These are phyloP conservation scores for Sinonovacula constricta DNA, from an alignment of 1,140 invertebrate genomes.

Conservation along the genomic window DNA sequence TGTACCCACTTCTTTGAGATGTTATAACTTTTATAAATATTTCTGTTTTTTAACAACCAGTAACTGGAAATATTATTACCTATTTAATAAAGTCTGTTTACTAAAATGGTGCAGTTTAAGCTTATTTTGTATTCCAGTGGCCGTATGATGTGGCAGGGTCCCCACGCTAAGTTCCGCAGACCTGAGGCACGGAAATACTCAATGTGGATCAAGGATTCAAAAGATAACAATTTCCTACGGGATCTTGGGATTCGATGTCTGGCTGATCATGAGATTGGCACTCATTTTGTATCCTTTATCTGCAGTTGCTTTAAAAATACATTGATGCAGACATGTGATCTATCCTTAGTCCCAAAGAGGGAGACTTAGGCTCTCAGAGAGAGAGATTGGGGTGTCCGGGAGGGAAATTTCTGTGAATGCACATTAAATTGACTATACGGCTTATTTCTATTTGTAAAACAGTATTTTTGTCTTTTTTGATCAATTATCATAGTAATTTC, in stretches of 20 bases:
- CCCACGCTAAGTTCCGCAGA: slow-evolving; percentile 65
- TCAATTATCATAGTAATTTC: too few relatives aligned
- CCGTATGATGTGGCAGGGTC: slow-evolving; percentile 76
- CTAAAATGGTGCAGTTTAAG: not conserved
- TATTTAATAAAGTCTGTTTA: not conserved
- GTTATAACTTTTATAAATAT: too few relatives aligned
- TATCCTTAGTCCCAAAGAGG: too few relatives aligned
- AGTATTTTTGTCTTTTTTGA: too few relatives aligned
- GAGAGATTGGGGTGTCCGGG: too few relatives aligned
- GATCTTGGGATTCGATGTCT: slow-evolving; percentile 73
- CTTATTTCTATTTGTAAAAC: too few relatives aligned
- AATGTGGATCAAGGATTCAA: slow-evolving; percentile 73
- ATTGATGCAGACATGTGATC: not conserved
- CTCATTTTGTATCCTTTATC: slow-evolving; percentile 78
- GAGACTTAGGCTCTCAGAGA: too few relatives aligned
- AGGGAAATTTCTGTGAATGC: too few relatives aligned
- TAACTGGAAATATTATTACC: too few relatives aligned
- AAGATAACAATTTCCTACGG: slow-evolving; percentile 74
- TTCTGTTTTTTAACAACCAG: too few relatives aligned
- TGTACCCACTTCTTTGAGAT: too few relatives aligned
- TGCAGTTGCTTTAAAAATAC: not conserved
- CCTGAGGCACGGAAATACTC: slow-evolving; percentile 74
- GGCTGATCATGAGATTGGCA: slow-evolving; percentile 77
- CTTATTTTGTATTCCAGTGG: slow-evolving; percentile 67
- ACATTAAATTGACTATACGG: too few relatives aligned